phyloP scores from a whole-genome alignment of 2,113 vertebrate species.

The Phalacrocorax pelagicus region DNA sequence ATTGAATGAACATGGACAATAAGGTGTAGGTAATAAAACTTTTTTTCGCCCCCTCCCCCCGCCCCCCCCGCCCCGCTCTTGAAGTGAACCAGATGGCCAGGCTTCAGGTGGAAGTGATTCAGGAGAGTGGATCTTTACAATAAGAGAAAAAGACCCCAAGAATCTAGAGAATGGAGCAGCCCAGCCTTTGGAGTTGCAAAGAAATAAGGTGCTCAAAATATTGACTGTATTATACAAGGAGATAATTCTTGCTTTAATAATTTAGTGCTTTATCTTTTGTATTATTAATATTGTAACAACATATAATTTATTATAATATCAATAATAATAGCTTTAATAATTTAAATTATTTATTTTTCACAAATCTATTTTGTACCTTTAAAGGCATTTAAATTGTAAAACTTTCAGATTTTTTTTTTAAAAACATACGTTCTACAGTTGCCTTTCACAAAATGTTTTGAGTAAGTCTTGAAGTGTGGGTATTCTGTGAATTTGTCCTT shows the following conservation, averaged over 20 bases:
- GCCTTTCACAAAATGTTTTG: neutral
- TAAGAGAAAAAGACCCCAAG: conserved; percentile 84
- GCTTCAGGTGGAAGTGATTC: conserved; percentile 84
- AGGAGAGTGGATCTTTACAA: conserved; percentile 90
- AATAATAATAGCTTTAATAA: too few species aligned
- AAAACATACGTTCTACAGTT: neutral
- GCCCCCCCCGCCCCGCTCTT: neutral
- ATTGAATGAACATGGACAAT: neutral
- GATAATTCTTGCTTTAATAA: neutral
- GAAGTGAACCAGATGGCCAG: conserved; percentile 86
- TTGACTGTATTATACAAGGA: neutral
- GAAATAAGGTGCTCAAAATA: conserved; percentile 73
- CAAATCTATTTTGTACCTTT: neutral
- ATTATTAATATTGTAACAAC: too few species aligned
- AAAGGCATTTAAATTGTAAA: neutral
- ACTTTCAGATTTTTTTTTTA: neutral
- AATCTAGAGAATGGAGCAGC: conserved; percentile 83
- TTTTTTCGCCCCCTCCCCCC: neutral
- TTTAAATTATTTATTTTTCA: neutral
- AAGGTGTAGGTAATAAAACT: neutral
- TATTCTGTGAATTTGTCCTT: neutral
- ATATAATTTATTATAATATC: too few species aligned
- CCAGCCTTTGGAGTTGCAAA: conserved; percentile 75
- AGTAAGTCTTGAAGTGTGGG: neutral
- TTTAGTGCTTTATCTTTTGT: neutral